Conservation (phyloP, 2,888 invertebrate species). For the Phaedon cochleariae region DNA sequence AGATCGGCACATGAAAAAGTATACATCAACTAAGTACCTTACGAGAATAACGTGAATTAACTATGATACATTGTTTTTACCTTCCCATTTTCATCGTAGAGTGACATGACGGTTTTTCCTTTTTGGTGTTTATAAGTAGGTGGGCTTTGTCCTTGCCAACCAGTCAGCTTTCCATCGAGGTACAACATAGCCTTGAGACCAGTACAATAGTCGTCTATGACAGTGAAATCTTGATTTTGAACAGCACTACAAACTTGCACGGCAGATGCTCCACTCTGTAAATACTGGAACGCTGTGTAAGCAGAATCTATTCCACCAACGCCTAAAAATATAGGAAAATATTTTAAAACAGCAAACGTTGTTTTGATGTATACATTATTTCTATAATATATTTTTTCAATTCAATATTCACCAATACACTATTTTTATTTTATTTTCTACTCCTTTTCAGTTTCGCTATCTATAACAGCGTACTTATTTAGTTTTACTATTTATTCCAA, state of each 20-base stretch:
- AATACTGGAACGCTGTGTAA: constrained; percentile 92
- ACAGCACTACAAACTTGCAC: constrained; percentile 96
- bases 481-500: no score
- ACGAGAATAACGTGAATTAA: no score
- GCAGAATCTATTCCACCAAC: constrained; percentile 98
- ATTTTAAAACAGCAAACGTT: not conserved
- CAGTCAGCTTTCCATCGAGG: constrained; percentile 72
- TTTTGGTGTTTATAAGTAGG: constrained; percentile 90
- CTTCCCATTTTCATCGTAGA: constrained; percentile 66
- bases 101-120: constrained; percentile 83
- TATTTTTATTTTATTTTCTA: no score
- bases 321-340: constrained; percentile 40
- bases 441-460: no score
- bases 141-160: constrained; percentile 96
- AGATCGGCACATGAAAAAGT: no score
- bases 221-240: constrained; percentile 98
- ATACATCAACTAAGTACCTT: no score
- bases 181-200: constrained; percentile 90
- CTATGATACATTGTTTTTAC: no score
- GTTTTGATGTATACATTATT: no score
- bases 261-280: constrained; percentile 91
- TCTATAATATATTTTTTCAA: no score
- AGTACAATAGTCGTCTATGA: constrained; percentile 93
- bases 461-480: no score
- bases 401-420: no score